Conservation (phyloP, 2,797 vertebrate genomes). For the Sebastolobus alascanus region DNA sequence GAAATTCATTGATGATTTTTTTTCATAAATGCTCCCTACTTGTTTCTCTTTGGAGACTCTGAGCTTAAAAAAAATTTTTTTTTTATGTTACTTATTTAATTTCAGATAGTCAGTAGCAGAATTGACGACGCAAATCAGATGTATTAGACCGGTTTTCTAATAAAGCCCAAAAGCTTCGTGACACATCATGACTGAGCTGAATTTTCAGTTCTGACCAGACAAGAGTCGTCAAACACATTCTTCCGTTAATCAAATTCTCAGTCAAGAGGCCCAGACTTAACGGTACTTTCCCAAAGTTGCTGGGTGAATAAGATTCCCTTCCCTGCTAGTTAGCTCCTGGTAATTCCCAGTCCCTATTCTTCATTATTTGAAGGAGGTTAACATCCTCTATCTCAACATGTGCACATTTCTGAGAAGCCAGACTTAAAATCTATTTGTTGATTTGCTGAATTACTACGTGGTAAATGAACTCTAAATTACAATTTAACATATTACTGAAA, state of each 20-base stretch:
- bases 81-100: background rate
- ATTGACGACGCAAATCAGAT: background rate
- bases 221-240: background rate
- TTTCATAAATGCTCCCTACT: background rate
- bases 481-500: background rate
- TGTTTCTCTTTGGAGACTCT: background rate
- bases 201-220: background rate
- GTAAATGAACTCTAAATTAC: background rate
- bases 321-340: background rate
- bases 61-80: background rate
- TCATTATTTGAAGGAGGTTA: background rate
- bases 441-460: background rate
- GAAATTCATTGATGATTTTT: background rate
- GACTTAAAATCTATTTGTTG: background rate
- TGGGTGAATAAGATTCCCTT: background rate
- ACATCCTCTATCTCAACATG: background rate
- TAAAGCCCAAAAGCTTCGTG: background rate
- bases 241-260: conserved; percentile 17
- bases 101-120: background rate
- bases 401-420: background rate
- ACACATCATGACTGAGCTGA: background rate
- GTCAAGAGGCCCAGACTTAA: background rate
- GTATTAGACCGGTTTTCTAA: background rate
- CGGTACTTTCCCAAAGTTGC: background rate
- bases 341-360: too few species aligned